Evolutionary conservation across 1,140 invertebrate species (phyloP).

Genomic region (Trachymyrmex cornetzi): DNA sequence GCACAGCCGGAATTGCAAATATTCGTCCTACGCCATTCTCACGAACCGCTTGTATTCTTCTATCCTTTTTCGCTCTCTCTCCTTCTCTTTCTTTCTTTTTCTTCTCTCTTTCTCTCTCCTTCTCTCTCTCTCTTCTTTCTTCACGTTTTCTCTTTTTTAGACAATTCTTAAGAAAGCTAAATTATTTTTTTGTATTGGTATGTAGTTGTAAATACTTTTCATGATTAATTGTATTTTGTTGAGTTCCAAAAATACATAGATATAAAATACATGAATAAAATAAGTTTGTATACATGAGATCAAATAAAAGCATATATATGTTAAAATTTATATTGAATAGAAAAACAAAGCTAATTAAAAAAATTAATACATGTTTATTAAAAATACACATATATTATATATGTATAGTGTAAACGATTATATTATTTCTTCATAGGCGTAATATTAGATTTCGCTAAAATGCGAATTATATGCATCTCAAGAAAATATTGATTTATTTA

Average conservation of each 20-base stretch:
- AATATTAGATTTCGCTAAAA: neutral
- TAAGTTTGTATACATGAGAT: neutral
- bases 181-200: neutral
- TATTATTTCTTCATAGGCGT: neutral
- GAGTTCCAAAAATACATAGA: neutral
- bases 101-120: neutral
- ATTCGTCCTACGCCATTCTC: conserved; percentile 33
- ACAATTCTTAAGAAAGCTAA: neutral
- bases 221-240: neutral
- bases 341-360: neutral
- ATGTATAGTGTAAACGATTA: neutral
- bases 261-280: neutral
- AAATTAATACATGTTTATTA: neutral
- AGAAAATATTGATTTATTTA: neutral
- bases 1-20: conserved; percentile 71
- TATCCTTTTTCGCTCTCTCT: neutral
- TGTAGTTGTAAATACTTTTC: neutral
- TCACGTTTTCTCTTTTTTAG: neutral
- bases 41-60: conserved; percentile 30
- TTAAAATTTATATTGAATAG: neutral
- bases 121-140: neutral
- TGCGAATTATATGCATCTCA: neutral
- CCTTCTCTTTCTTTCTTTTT: no score
- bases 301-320: neutral
- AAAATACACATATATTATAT: neutral